phyloP scores from a whole-genome alignment of 2,797 vertebrate species.

The Cetoscarus ocellatus region DNA sequence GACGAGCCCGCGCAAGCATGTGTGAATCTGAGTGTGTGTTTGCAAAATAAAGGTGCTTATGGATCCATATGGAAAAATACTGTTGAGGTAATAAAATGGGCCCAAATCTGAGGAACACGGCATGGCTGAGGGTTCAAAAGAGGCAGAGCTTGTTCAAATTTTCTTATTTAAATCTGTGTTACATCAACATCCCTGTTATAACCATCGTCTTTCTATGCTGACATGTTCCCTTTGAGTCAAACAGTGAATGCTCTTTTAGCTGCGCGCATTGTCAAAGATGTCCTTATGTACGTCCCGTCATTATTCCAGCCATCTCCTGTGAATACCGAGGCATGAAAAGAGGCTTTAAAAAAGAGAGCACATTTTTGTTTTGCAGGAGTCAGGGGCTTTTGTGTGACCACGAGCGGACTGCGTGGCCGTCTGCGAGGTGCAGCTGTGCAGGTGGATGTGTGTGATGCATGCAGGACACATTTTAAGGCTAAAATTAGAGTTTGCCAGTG shows the following conservation, averaged over 20 bases:
- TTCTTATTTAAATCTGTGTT: slow-evolving; percentile 20
- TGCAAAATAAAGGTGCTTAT: slow-evolving; percentile 18
- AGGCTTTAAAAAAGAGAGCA: slow-evolving; percentile 29
- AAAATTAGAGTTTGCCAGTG: not conserved
- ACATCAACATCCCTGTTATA: slow-evolving; percentile 23
- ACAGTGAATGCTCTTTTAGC: slow-evolving; percentile 57
- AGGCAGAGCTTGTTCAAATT: slow-evolving; percentile 1
- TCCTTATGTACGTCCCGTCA: slow-evolving; percentile 53
- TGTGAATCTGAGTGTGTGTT: slow-evolving; percentile 6
- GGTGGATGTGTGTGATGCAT: slow-evolving; percentile 11
- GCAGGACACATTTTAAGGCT: not conserved
- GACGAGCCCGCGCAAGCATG: slow-evolving; percentile 29
- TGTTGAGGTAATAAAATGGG: slow-evolving; percentile 9
- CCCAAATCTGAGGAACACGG: slow-evolving; percentile 13
- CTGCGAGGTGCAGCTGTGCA: slow-evolving; percentile 4
- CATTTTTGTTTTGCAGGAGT: slow-evolving; percentile 18
- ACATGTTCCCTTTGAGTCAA: slow-evolving; percentile 50
- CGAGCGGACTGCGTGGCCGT: slow-evolving; percentile 25
- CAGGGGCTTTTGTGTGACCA: slow-evolving; percentile 53
- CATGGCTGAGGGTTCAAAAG: not conserved
- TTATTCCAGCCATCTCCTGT: slow-evolving; percentile 39
- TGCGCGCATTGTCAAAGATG: slow-evolving; percentile 57
- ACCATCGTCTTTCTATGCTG: slow-evolving; percentile 34
- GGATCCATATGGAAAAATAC: slow-evolving; percentile 40
- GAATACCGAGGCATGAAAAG: slow-evolving; percentile 44